A percentile compares a stretch with the other conserved stretches of the same genome.
Conservation (phyloP, 2,797 vertebrate genomes). For the Vireo griseus region DNA sequence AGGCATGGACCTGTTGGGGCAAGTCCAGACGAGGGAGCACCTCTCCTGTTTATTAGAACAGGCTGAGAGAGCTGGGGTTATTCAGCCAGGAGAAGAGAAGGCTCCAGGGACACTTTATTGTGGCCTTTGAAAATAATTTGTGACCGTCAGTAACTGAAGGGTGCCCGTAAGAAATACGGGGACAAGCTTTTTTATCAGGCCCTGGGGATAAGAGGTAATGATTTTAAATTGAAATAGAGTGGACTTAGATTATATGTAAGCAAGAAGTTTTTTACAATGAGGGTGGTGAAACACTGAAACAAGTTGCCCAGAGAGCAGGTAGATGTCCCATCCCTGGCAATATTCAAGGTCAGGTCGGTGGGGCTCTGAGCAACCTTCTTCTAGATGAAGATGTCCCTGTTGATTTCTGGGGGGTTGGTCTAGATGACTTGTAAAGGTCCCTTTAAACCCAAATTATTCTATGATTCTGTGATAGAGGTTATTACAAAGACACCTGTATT, state of each 20-base stretch:
- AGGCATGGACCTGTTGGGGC: not conserved
- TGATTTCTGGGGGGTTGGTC: not conserved
- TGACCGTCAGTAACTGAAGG: not conserved
- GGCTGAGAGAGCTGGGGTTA: not conserved
- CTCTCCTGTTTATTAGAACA: accelerated
- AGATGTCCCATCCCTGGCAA: not conserved
- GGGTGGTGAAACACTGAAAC: not conserved
- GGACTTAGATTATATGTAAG: not conserved
- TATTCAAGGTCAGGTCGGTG: too few species aligned
- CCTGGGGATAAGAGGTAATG: not conserved
- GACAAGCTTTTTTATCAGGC: not conserved
- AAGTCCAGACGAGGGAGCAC: not conserved
- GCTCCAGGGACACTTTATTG: not conserved
- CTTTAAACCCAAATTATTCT: not conserved
- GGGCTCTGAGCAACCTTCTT: not conserved
- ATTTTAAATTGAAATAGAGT: not conserved
- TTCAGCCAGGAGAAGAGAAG: not conserved
- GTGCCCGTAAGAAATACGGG: not conserved
- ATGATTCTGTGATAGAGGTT: not conserved
- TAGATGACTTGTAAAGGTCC: not conserved
- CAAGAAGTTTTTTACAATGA: not conserved
- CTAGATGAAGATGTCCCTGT: not conserved
- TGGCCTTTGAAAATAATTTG: not conserved
- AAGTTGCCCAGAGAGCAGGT: not conserved
- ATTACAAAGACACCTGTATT: not conserved